phyloP scores from a whole-genome alignment of 2,888 invertebrate species.

The Cryptocheilus praepositus region DNA sequence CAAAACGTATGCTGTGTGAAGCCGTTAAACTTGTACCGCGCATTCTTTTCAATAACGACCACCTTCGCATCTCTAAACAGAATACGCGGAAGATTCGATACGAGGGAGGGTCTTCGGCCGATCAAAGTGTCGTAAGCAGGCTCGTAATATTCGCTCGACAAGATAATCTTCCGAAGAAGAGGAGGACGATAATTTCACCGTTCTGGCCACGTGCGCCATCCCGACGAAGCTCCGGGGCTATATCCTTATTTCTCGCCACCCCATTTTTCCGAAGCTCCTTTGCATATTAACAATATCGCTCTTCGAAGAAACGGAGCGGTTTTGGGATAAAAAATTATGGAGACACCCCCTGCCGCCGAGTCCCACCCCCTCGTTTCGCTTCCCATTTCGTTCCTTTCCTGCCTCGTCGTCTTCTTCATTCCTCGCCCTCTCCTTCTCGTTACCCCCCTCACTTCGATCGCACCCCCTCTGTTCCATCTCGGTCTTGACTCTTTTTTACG shows the following conservation, averaged over 20 bases:
- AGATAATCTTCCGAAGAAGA: conserved; percentile 61
- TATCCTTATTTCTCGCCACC: conserved; percentile 70
- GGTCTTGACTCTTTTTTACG: conserved; percentile 70
- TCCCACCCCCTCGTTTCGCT: conserved; percentile 52
- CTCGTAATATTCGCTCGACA: conserved; percentile 60
- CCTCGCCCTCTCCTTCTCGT: conserved; percentile 25
- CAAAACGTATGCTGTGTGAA: too few relatives aligned
- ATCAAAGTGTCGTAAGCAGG: conserved; percentile 49
- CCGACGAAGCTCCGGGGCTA: conserved; percentile 40
- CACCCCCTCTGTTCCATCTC: conserved; percentile 41
- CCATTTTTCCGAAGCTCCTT: conserved; percentile 73
- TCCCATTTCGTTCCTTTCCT: conserved; percentile 39
- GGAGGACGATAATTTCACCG: conserved; percentile 53
- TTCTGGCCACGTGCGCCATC: conserved; percentile 17
- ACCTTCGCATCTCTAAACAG: background rate
- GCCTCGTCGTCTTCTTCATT: conserved; percentile 33
- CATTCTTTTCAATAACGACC: background rate
- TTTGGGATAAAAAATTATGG: conserved; percentile 72
- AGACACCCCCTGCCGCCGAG: conserved; percentile 50
- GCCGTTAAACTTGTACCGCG: too few relatives aligned
- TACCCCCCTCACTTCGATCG: conserved; percentile 27
- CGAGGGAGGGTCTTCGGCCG: conserved; percentile 12
- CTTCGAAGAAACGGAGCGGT: conserved; percentile 64
- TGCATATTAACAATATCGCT: conserved; percentile 75
- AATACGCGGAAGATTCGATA: conserved; percentile 2